These are phyloP conservation scores for Pteronura brasiliensis DNA, from an alignment of 2,113 vertebrate species.

Conservation along the genomic window DNA sequence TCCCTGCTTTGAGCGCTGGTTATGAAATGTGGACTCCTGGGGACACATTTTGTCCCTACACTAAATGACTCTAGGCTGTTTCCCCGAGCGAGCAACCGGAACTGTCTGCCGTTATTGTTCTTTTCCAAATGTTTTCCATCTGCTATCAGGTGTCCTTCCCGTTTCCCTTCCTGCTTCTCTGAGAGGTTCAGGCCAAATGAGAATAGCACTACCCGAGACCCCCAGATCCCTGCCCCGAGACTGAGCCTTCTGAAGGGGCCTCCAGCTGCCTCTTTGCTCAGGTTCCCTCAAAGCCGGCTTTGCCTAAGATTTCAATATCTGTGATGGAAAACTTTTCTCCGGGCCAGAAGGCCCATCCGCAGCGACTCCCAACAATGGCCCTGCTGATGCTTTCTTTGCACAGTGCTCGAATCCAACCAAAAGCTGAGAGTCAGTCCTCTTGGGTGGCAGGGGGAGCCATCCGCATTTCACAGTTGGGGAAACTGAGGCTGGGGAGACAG, in stretches of 20 bases:
- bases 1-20: fast-evolving
- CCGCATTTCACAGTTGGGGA: neutral
- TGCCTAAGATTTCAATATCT: neutral
- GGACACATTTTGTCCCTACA: neutral
- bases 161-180: neutral
- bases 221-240: neutral
- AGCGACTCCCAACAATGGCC: fast-evolving
- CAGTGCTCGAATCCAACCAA: neutral
- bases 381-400: fast-evolving
- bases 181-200: neutral
- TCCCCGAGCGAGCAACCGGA: neutral
- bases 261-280: neutral
- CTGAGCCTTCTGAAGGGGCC: neutral
- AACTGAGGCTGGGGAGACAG: neutral
- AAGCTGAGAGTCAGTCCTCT: neutral
- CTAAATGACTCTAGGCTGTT: neutral
- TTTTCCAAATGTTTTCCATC: neutral
- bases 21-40: neutral
- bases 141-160: neutral
- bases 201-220: neutral
- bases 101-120: neutral
- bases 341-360: neutral
- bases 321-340: neutral
- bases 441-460: neutral
- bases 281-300: neutral